phyloP scores from a whole-genome alignment of 2,797 vertebrate species.

The Cottoperca gobio region DNA sequence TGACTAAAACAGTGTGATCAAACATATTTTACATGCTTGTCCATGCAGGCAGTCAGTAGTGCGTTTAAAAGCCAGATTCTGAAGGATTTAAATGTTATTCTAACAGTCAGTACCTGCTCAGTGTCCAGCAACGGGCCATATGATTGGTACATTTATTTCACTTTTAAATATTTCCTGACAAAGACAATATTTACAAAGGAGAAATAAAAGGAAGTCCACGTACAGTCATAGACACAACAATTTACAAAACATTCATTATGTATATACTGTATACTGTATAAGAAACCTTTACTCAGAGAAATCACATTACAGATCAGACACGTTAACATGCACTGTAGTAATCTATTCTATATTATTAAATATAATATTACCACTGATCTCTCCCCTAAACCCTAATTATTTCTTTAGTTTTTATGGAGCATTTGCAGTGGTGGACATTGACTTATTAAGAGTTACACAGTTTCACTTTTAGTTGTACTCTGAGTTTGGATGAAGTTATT shows the following conservation, averaged over 20 bases:
- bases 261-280: not conserved
- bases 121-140: not conserved
- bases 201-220: not conserved
- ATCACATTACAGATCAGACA: not conserved
- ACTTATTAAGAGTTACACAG: not conserved
- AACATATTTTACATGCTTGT: not conserved
- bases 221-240: not conserved
- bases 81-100: not conserved
- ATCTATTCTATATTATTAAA: too few relatives aligned
- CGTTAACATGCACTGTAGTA: not conserved
- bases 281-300: too few relatives aligned
- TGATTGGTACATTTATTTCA: slow-evolving; percentile 8
- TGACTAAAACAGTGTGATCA: not conserved
- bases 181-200: not conserved
- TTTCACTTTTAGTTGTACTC: not conserved
- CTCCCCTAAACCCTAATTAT: not conserved
- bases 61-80: not conserved
- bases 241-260: not conserved
- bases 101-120: not conserved
- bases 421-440: not conserved
- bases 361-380: not conserved
- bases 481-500: not conserved
- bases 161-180: not conserved
- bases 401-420: not conserved
- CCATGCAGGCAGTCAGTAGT: not conserved